These are phyloP conservation scores for Scalopus aquaticus DNA, from an alignment of 2,113 vertebrate genomes.

Conservation along the genomic window DNA sequence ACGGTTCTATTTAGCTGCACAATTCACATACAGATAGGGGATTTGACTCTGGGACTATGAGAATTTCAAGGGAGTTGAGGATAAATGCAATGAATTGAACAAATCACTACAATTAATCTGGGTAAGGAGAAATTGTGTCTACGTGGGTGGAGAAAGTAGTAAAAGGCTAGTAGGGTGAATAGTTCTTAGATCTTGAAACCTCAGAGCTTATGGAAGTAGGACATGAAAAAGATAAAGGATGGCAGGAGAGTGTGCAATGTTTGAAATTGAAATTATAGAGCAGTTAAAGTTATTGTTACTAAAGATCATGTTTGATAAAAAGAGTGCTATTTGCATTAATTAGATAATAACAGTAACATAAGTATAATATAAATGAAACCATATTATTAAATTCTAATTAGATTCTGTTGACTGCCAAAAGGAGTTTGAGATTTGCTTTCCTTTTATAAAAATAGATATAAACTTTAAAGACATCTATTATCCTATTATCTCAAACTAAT, in stretches of 20 bases:
- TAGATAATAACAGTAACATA: background rate
- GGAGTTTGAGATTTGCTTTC: background rate
- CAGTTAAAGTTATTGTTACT: background rate
- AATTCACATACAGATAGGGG: background rate
- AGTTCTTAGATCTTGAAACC: too few species aligned
- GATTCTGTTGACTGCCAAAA: background rate
- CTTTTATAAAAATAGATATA: background rate
- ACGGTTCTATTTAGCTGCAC: background rate
- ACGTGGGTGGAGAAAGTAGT: background rate
- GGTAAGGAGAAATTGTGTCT: background rate
- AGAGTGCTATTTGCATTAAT: background rate
- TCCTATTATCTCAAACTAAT: background rate
- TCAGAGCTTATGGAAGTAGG: background rate
- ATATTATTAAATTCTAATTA: background rate
- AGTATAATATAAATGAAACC: background rate
- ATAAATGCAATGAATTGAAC: background rate
- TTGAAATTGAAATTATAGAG: background rate
- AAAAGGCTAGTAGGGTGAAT: background rate
- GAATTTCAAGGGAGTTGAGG: background rate
- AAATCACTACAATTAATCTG: background rate
- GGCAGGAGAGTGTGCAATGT: background rate
- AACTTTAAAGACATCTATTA: background rate
- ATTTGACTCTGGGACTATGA: background rate
- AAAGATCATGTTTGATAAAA: background rate
- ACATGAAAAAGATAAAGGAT: background rate